Evolutionary conservation across 2,888 invertebrate species (phyloP).

Genomic region (Trissoscelio sp.): DNA sequence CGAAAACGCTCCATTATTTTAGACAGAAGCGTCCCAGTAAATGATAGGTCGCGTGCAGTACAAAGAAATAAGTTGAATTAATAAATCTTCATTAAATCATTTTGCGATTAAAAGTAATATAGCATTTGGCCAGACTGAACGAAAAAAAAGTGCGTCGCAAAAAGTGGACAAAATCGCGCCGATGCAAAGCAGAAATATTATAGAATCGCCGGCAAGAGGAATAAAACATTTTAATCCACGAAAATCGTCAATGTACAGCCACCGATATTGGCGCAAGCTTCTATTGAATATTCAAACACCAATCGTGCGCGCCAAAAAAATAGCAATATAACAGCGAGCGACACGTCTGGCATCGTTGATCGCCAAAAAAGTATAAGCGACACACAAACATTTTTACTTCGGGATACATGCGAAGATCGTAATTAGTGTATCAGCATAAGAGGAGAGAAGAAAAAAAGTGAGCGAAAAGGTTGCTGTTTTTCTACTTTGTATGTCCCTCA

Average conservation of each 20-base stretch:
- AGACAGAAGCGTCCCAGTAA: background rate
- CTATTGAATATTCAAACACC: conserved; percentile 64
- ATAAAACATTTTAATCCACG: conserved; percentile 61
- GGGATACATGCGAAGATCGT: background rate
- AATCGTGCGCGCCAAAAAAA: conserved; percentile 53
- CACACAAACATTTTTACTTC: conserved; percentile 15
- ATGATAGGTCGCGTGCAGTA: background rate
- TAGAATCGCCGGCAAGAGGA: conserved; percentile 52
- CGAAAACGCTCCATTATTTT: conserved; percentile 19
- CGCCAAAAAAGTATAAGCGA: conserved; percentile 15
- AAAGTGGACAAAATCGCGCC: conserved; percentile 16
- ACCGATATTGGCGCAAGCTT: conserved; percentile 55
- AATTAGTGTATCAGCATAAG: conserved; percentile 14
- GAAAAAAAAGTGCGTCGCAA: conserved; percentile 5
- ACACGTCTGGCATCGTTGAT: conserved; percentile 38
- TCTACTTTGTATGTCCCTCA: background rate
- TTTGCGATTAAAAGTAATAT: conserved; percentile 25
- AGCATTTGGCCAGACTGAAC: background rate
- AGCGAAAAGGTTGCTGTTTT: conserved; percentile 1
- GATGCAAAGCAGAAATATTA: conserved; percentile 56
- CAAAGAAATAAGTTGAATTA: background rate
- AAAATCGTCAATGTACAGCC: conserved; percentile 57
- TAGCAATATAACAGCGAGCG: conserved; percentile 49
- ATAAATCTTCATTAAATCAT: conserved; percentile 18
- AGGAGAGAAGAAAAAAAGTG: no score